Evolutionary conservation across 2,797 vertebrate genomes (phyloP).

Genomic region (Halcyon leucocephala): DNA sequence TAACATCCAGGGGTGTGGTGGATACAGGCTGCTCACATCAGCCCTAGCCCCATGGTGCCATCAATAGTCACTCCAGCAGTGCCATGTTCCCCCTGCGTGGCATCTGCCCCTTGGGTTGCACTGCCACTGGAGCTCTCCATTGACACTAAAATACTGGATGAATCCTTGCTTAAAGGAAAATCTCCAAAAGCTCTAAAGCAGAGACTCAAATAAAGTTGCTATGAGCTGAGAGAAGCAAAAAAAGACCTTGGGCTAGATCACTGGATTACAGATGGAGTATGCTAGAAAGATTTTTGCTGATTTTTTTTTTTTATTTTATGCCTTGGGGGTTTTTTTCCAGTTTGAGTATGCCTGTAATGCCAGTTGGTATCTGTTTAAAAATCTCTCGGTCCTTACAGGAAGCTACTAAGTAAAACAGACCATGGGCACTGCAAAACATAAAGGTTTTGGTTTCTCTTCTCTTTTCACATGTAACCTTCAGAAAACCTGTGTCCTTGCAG

Average conservation of each 20-base stretch:
- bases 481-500: not conserved
- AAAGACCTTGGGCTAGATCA: not conserved
- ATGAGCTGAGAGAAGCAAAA: not conserved
- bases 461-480: not conserved
- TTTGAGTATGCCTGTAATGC: not conserved
- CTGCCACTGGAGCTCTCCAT: not conserved
- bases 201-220: not conserved
- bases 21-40: rapidly evolving
- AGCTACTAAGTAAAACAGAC: not conserved
- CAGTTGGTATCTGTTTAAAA: not conserved
- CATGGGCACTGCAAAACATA: not conserved
- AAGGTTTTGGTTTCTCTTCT: not conserved
- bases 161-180: not conserved
- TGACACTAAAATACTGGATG: not conserved
- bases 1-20: rapidly evolving
- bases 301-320: not conserved
- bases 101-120: not conserved
- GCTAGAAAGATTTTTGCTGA: not conserved
- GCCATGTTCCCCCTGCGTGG: rapidly evolving
- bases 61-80: not conserved
- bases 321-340: not conserved
- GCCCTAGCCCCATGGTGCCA: rapidly evolving
- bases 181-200: not conserved
- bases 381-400: not conserved
- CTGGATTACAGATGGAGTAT: not conserved